Evolutionary conservation across 1,140 invertebrate species (phyloP), one percentile per base, ranked within the genome.

Genomic region (Drosophila orena): DNA sequence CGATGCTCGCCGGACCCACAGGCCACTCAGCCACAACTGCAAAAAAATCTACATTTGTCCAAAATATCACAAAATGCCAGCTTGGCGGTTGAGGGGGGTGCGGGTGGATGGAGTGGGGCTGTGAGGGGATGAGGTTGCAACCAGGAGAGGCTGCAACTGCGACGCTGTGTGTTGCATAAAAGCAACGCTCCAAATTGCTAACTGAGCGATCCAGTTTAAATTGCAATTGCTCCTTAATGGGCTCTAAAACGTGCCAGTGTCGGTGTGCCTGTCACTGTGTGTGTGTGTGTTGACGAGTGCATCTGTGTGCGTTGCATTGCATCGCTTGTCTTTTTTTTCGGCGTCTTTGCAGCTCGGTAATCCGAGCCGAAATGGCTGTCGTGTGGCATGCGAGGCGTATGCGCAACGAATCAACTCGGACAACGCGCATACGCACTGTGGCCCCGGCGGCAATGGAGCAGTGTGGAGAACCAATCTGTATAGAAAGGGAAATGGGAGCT

Each of bases 211-310:
- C 90, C 90, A 91, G 90, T 91, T 91, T 91, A 91, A 91, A 91
- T 91, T 91, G 90, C 90, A 89, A 91, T 91, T 89, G 90, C 86
- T 91, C 90, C 90, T 91, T 91, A 91, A 91, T 91, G 81, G 86
- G 78, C 90, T 86, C 91, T 89, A 91, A 89, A 91, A 91, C 80
- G 86, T 83, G 86, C 79, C 84, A 69, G 76, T 73, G 83, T 88
- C 75, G 65, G 57, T 89, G 79, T 83, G 84, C 53, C 52, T 50
- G 40, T 47, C 34, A 15, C 22, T 60, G 38, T 70, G 14, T 24
- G 38, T 70, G 14, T 24, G 34, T 64, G 15, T 47, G 38, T 44
- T 24, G 40, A 50, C 58, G 35, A 42, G 38, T 62, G 54, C 55
- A 56, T 58, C 38, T 60, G 35, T 55, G 27, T 70, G 34, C 15